Conservation (phyloP, 2,888 invertebrate genomes). For the Sepioteuthis lessoniana region DNA sequence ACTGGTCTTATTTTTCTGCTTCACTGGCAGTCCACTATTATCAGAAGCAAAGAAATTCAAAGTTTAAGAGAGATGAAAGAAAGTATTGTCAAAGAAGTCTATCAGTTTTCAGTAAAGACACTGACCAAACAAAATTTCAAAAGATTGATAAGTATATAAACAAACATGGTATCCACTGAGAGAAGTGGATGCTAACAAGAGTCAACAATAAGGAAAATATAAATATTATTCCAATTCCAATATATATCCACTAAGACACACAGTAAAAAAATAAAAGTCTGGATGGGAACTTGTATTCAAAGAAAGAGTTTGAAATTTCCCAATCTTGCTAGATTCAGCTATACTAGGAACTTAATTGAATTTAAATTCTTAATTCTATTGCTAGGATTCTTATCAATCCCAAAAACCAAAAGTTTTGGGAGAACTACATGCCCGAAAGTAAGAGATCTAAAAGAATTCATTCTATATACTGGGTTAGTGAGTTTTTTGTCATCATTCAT, state of each 20-base stretch:
- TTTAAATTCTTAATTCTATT: too few species aligned
- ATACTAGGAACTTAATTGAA: too few species aligned
- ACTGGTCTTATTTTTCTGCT: not conserved
- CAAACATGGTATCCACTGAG: not conserved
- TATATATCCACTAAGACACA: not conserved
- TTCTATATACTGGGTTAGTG: not conserved
- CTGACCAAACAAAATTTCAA: not conserved
- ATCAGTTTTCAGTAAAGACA: not conserved
- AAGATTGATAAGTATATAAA: not conserved
- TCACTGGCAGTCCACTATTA: not conserved
- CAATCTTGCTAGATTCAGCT: not conserved
- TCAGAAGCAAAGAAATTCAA: not conserved
- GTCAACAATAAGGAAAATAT: not conserved
- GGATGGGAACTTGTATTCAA: not conserved
- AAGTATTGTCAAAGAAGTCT: not conserved
- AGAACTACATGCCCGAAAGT: not conserved
- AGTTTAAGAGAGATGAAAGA: not conserved
- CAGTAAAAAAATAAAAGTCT: not conserved
- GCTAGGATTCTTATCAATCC: not conserved
- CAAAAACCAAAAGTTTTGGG: not conserved
- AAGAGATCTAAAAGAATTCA: not conserved
- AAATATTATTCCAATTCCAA: not conserved
- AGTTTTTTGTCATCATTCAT: not conserved
- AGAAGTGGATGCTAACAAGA: not conserved
- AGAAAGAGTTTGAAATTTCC: not conserved